Evolutionary conservation across 2,797 vertebrate genomes (phyloP), one percentile per base, ranked within the genome.

Genomic region (Epinephelus coioides): DNA sequence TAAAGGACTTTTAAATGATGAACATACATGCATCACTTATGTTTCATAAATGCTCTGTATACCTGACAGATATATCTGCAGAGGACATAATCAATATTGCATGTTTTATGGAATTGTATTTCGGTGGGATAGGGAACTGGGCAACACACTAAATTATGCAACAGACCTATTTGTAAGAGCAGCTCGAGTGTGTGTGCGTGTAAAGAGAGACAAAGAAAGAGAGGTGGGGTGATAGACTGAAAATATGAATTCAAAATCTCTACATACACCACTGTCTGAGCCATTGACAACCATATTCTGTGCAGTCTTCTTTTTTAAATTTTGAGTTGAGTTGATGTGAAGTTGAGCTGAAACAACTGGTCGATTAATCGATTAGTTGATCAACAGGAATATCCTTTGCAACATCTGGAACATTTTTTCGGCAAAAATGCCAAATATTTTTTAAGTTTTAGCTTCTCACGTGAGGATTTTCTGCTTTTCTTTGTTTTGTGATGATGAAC

Each of bases 111-210:
- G 89, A 92, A 93, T 93, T 92, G 90, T 92, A 87, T 95, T 92
- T 93, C 86, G 73, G 76, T 87, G 93, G 88, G 90, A 92, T 90
- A 91, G 91, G 92, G 88, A 94, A 94, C 92, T 86, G 89, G 91
- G 86, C 93, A 91, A 91, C 83, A 91, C 86, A 91, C 84, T 95
- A 95, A 95, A 96, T 95, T 93, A 95, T 95, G 93, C 94, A 95
- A 83, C 86, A 94, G 88, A 83, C 49, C 89, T 90, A 93, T 94
- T 92, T 94, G 92, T 94, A 87, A 78, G 70, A 91, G 83, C 73
- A 89, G 75, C 34, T 13, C 79, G 69, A 83, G 69, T 76, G 69
- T 80, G 60, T n/a, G 53, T 62, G 56, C 71, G 62, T 55, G 19
- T 30, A 14, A 23, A 14, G 49, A 11, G 60, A 15, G 21, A 18